A percentile compares a stretch with the other conserved stretches of the same genome.
phyloP scores from a whole-genome alignment of 2,113 vertebrate genomes.

The Megaceryle torquata region DNA sequence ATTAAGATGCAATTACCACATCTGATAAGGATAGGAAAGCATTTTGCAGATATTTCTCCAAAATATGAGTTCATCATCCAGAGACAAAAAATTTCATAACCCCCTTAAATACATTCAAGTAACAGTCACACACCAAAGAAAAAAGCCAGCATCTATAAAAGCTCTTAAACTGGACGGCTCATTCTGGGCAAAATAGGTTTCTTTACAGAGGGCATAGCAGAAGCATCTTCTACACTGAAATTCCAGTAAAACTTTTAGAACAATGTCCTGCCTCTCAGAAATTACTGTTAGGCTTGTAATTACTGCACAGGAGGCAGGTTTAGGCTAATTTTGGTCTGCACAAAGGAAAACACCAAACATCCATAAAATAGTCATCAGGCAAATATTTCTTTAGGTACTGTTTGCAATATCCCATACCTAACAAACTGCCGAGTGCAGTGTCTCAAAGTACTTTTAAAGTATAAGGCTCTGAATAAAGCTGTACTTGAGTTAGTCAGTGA shows the following conservation, averaged over 20 bases:
- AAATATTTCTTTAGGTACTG: neutral
- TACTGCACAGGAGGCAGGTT: neutral
- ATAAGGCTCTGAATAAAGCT: neutral
- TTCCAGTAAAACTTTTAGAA: neutral
- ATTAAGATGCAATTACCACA: neutral
- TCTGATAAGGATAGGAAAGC: neutral
- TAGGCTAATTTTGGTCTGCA: neutral
- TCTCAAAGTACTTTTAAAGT: neutral
- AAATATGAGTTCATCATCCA: neutral
- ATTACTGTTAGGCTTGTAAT: accelerated
- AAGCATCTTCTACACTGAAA: neutral
- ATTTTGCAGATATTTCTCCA: neutral
- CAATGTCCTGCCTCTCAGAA: neutral
- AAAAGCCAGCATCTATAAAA: neutral
- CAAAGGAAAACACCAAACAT: neutral
- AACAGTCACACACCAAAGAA: neutral
- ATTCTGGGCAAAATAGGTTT: neutral
- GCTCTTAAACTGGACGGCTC: neutral
- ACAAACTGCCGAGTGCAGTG: neutral
- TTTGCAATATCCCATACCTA: neutral
- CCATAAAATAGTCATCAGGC: accelerated
- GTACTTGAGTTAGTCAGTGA: neutral
- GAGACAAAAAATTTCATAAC: neutral
- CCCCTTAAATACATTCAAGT: neutral
- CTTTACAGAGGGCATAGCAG: neutral